A percentile compares a stretch with the other conserved stretches of the same genome.
Evolutionary conservation across 2,113 vertebrate species (phyloP).

Genomic region (Callionymus lyra): DNA sequence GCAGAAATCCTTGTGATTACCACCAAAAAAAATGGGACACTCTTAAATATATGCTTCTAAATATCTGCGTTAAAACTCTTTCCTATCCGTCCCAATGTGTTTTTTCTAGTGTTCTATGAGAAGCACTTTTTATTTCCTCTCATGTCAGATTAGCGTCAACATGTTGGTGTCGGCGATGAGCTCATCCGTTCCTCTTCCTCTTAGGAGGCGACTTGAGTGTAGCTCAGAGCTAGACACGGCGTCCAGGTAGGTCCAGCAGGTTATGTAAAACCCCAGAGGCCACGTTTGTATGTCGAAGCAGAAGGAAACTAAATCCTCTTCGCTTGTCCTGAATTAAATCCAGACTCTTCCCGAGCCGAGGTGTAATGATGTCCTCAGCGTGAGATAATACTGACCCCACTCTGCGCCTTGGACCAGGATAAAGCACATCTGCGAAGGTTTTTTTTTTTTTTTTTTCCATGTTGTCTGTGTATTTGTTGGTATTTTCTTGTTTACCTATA

Average conservation of each 20-base stretch:
- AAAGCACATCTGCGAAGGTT: slow-evolving; percentile 35
- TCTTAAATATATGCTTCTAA: background rate
- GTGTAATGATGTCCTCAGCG: slow-evolving; percentile 13
- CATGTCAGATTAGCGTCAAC: slow-evolving; percentile 16
- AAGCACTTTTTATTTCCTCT: too few relatives aligned
- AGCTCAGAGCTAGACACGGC: slow-evolving; percentile 37
- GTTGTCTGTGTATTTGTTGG: slow-evolving; percentile 32
- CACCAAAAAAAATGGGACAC: too few relatives aligned
- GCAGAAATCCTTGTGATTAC: too few relatives aligned
- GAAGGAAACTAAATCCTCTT: slow-evolving; percentile 9
- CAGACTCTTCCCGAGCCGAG: slow-evolving; percentile 29
- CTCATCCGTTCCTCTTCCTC: slow-evolving; percentile 54
- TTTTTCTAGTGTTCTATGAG: too few relatives aligned
- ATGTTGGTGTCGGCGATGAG: slow-evolving; percentile 47
- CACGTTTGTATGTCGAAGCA: slow-evolving; percentile 31
- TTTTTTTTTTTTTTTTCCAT: too few relatives aligned
- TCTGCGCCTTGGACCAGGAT: slow-evolving; percentile 12
- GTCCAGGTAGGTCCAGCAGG: slow-evolving; percentile 44
- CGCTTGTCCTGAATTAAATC: slow-evolving; percentile 17
- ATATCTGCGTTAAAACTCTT: background rate
- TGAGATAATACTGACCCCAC: slow-evolving; percentile 18
- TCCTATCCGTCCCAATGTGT: too few relatives aligned
- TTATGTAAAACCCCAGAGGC: slow-evolving; percentile 37
- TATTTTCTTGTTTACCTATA: slow-evolving; percentile 42
- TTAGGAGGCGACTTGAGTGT: slow-evolving; percentile 45